Percentiles rank a stretch among this genome's conserved stretches.
phyloP scores from a whole-genome alignment of 2,797 vertebrate species.

The Mus spretus region DNA sequence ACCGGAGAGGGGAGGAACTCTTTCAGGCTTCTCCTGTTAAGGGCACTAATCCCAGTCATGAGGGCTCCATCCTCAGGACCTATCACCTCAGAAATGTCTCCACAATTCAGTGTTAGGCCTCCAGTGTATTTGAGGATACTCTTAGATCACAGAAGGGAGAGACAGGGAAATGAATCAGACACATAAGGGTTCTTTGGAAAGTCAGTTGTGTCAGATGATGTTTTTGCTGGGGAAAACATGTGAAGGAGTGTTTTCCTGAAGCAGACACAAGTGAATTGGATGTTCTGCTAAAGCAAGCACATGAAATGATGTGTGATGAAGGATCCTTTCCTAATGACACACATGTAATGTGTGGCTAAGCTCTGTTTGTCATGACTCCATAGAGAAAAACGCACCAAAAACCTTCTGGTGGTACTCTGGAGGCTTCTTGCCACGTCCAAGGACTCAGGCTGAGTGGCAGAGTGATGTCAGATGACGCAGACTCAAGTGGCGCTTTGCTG shows the following conservation, averaged over 20 bases:
- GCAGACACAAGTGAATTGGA: background rate
- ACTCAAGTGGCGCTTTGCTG: background rate
- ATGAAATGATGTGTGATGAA: background rate
- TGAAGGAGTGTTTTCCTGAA: background rate
- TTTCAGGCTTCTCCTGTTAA: background rate
- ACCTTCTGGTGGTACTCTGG: background rate
- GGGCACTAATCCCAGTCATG: background rate
- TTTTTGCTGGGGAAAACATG: background rate
- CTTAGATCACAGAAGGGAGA: background rate
- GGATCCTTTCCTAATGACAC: background rate
- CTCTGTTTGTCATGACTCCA: background rate
- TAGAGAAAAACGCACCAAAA: background rate
- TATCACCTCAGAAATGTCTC: background rate
- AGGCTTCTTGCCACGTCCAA: background rate
- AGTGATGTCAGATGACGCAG: background rate
- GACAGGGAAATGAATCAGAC: background rate
- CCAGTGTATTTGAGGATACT: background rate
- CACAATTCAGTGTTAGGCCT: background rate
- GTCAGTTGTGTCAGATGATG: background rate
- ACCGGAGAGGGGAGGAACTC: background rate
- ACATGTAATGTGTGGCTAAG: background rate
- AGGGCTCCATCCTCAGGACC: background rate
- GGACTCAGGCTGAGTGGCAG: background rate
- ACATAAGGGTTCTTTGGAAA: background rate
- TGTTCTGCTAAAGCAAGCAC: background rate